Evolutionary conservation across 2,888 invertebrate genomes (phyloP).

Genomic region (Gasteruption jaculator): DNA sequence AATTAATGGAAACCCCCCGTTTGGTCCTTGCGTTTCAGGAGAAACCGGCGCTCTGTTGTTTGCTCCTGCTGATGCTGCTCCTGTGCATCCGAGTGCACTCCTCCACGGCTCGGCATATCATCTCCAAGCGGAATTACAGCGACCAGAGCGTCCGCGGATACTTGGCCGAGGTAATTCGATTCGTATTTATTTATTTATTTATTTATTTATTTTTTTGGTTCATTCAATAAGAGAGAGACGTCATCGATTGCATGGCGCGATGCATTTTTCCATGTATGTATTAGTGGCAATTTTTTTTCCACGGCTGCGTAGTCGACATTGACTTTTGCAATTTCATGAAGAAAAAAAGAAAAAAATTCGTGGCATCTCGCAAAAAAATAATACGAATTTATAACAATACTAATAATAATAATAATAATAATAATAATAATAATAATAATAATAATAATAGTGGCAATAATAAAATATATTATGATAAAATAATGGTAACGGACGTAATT

Average conservation of each 20-base stretch:
- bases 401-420: no score
- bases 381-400: no score
- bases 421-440: no score
- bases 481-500: no score
- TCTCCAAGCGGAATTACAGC: conserved; percentile 68
- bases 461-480: background rate
- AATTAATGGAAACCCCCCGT: conserved; percentile 4
- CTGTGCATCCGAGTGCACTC: conserved; percentile 25
- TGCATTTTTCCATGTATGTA: no score
- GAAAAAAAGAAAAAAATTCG: no score
- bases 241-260: background rate
- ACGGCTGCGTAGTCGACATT: no score
- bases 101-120: conserved; percentile 33
- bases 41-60: conserved; percentile 17
- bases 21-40: no score
- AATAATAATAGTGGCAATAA: no score
- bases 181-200: background rate
- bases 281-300: no score
- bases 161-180: conserved; percentile 68
- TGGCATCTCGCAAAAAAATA: no score
- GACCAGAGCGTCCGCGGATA: conserved; percentile 80
- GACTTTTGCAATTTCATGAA: no score
- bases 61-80: conserved; percentile 25
- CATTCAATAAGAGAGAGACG: background rate
- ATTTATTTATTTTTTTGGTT: conserved; percentile 3